These are phyloP conservation scores for Chondrilla cf. caribensis DNA, from an alignment of 37 sponge, comb jelly and placozoan genomes.

Conservation along the genomic window DNA sequence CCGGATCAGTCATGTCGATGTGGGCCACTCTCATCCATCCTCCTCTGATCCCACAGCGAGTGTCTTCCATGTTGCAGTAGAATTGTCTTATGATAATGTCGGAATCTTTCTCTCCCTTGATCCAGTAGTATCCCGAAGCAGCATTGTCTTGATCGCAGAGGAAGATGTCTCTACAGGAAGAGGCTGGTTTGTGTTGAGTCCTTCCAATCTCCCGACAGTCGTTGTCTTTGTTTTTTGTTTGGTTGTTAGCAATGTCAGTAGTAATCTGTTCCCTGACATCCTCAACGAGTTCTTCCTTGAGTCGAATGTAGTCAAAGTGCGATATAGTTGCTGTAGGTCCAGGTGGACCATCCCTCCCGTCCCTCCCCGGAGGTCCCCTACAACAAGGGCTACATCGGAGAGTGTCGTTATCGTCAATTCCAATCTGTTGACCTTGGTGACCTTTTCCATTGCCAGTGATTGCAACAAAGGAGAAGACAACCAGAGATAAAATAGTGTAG, in stretches of 20 bases:
- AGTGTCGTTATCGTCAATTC: no score
- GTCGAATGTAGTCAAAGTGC: not conserved
- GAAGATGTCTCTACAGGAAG: not conserved
- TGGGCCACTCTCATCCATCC: slow-evolving; percentile 10
- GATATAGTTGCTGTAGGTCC: not conserved
- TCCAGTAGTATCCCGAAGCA: no score
- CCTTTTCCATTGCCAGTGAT: no score
- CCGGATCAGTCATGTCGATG: not conserved
- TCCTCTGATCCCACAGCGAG: not conserved
- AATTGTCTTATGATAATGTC: no score
- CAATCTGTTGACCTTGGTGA: no score
- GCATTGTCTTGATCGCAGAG: not conserved
- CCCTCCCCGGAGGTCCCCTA: slow-evolving; percentile 6
- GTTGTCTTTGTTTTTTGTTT: no score
- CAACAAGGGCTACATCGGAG: no score
- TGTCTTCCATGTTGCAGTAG: no score
- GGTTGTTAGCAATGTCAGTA: no score
- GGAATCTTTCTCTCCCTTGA: no score
- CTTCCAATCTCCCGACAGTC: not conserved
- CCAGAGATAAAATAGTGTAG: no score
- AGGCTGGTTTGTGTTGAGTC: not conserved
- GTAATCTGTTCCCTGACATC: not conserved
- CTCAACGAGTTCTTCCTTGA: not conserved
- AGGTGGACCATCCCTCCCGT: not conserved
- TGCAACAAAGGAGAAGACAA: no score